Base-by-base conservation (phyloP, 2,888 invertebrate genomes). In the Noctua fimbriata region DNA sequence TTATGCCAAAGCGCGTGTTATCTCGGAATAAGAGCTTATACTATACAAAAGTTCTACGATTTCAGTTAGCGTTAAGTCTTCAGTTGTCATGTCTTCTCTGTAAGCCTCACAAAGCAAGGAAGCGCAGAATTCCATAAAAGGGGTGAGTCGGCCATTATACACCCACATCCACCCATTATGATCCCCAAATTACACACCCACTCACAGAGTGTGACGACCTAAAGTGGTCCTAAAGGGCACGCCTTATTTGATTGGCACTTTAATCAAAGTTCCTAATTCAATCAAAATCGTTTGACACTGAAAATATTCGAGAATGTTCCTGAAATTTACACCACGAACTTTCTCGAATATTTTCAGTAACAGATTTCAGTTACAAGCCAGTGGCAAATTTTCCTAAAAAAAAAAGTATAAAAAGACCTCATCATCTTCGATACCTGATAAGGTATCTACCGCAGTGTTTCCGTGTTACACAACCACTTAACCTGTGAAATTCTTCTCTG, bases 211-310 rank as follows among this genome's bases (percentile, higher is more conserved):
- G 5, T 32, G 58, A 75, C 12, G 7, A 41, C 10, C 1, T 58
- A 10, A 58, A 76, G n/a, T 49, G 77, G 41, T 41, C 4, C 16
- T 44, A 79, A 76, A 76, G 41, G 67, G 49, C 66, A 83, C 21
- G 24, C 55, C 21, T 58, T 41, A 76, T 32, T 77, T 77, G 60
- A 69, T 83, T 44, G 44, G 60, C 60, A 77, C 52, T 60, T 77
- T 21, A 83, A 76, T 80, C 36, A 80, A 66, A 49, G 5, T 65
- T 10, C 9, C 24, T 16, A 41, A 41, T 58, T 76, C 1, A 58
- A 67, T 32, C 1, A 28, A 65, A 12, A 14, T 44, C 32, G 78
- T 55, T 52, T 60, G 58, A 28, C 10, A 32, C 1, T 60, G 41
- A 32, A 44, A 52, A 52, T 18, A 9, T 63, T 47, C 44, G 10